Percentiles rank a stretch among this genome's conserved stretches.
Evolutionary conservation across 2,797 vertebrate species (phyloP).

Genomic region (Chelon auratus): DNA sequence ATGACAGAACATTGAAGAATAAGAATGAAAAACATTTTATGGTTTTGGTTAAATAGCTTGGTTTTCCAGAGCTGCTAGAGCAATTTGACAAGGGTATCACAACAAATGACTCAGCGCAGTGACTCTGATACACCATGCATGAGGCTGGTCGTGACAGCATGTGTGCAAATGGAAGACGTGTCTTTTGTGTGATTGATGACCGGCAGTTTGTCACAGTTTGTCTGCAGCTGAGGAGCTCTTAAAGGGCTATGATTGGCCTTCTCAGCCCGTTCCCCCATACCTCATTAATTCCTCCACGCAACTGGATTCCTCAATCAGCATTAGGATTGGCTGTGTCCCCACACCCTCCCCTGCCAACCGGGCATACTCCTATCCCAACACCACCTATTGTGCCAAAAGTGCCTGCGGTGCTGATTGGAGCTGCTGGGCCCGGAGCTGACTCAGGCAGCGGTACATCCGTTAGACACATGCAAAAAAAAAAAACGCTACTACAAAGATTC

Average conservation of each 20-base stretch:
- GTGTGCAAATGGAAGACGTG: conserved; percentile 17
- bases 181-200: conserved; percentile 72
- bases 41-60: conserved; percentile 3
- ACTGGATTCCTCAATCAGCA: conserved; percentile 65
- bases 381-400: conserved; percentile 20
- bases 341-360: conserved; percentile 1
- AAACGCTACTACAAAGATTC: background rate
- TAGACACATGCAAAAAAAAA: background rate
- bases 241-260: conserved; percentile 70
- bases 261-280: conserved; percentile 56
- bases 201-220: conserved; percentile 67
- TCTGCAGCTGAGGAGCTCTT: conserved; percentile 63
- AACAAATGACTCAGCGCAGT: conserved; percentile 48
- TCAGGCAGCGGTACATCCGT: conserved; percentile 2
- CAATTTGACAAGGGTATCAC: conserved; percentile 18
- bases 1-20: too few species aligned
- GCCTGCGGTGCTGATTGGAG: conserved; percentile 34
- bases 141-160: conserved; percentile 27
- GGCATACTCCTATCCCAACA: conserved; percentile 40
- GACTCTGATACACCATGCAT: conserved; percentile 23
- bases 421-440: conserved; percentile 9
- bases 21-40: too few species aligned
- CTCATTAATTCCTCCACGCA: conserved; percentile 77
- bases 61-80: conserved; percentile 5
- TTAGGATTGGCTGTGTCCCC: conserved; percentile 62